Base-by-base conservation (phyloP, 1,140 invertebrate genomes). In the Lysiphlebus fabarum region DNA sequence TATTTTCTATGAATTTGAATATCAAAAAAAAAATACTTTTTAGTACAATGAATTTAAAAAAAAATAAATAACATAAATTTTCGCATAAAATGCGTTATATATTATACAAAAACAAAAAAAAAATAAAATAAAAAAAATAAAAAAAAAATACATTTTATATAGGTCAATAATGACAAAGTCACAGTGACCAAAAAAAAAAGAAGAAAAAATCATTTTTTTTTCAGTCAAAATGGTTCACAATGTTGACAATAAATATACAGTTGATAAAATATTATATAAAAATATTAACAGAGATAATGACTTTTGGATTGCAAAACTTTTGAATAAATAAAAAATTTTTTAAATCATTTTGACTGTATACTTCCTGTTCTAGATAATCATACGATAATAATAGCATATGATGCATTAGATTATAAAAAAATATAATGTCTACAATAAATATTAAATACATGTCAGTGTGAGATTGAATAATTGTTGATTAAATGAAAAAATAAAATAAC, bases 31-130 rank as follows among this genome's bases (percentile, higher is more conserved):
- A 49, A 34, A 61, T 62, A 70, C 48, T 69, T 72, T 70, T 69
- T 71, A 70, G 57, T 56, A 56, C 62, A 62, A 65, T 55, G 34
- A 50, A 67, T 42, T 14, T 55, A 43, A 57, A 53, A 48, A 53
- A 53, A 51, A 61, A 42, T 50, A 64, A 57, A 61, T 55, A 63
- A 57, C 53, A 56, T 61, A 58, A 61, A 53, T 6, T 6, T 48
- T 58, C 66, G 71, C 70, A 71, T 73, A 43, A 67, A 63, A 71
- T 72, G 66, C 69, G 68, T 62, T 7, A 62, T 67, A n/a, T 26
- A 26, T 26, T 26, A 26, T 26, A 26, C 17, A 26, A 48, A 53
- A 55, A 63, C 54, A 56, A 56, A 26, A 48, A 53, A 55, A 63
- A 57, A 56, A 56, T 61, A 58, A 61, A 53, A 5, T 6, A 50